phyloP scores from a whole-genome alignment of 1,140 invertebrate genomes.

The Oscheius sp. region DNA sequence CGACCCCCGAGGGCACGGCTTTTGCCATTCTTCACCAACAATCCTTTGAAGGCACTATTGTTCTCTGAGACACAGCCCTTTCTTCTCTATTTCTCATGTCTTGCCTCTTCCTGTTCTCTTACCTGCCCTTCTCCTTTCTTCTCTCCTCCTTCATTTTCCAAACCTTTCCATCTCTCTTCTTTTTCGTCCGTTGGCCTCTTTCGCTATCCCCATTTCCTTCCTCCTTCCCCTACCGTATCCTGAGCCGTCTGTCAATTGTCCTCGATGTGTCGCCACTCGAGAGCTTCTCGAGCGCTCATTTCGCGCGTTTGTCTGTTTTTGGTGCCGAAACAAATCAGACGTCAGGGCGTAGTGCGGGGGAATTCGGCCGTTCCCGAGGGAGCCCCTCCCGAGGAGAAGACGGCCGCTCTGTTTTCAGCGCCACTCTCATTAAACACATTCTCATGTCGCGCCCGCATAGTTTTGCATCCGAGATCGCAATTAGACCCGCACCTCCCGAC shows the following conservation, averaged over 20 bases:
- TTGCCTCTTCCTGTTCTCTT: background rate
- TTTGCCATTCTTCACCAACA: background rate
- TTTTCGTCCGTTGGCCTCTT: no score
- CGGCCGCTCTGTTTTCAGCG: background rate
- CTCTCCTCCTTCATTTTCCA: no score
- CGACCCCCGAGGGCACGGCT: background rate
- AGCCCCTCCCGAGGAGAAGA: no score
- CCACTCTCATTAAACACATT: slow-evolving; percentile 7
- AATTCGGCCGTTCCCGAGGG: no score
- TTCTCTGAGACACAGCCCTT: background rate
- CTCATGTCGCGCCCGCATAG: background rate
- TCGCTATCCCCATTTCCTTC: no score
- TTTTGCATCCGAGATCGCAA: background rate
- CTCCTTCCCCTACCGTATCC: no score
- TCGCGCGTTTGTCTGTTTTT: background rate
- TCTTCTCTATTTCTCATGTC: background rate
- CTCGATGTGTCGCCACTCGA: background rate
- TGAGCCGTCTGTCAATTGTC: background rate
- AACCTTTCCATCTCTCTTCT: no score
- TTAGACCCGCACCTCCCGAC: background rate
- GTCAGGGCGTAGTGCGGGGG: no score
- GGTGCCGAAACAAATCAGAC: no score
- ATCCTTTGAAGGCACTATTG: no score
- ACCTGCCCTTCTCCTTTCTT: background rate
- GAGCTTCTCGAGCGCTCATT: background rate